A percentile compares a stretch with the other conserved stretches of the same genome.
phyloP scores from a whole-genome alignment of 2,888 invertebrate species.

The Dryocosmus kuriphilus region DNA sequence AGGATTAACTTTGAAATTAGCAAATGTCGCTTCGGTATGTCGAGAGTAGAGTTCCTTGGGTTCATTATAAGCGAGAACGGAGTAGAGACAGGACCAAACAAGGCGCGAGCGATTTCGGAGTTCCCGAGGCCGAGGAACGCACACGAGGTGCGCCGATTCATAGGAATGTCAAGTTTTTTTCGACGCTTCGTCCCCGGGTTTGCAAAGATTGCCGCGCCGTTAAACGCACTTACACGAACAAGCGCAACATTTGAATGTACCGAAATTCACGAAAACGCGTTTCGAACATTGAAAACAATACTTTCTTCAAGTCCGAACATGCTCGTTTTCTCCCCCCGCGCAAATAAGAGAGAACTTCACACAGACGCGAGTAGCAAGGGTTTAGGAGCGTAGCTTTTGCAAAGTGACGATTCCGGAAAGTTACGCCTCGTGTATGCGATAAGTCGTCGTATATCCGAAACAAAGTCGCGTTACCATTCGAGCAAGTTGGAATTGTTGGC shows the following conservation, averaged over 20 bases:
- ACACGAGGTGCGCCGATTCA: conserved; percentile 51
- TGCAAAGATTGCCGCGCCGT: conserved; percentile 15
- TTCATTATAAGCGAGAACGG: conserved; percentile 38
- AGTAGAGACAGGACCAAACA: conserved; percentile 36
- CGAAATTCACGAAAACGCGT: background rate
- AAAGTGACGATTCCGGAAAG: conserved; percentile 44
- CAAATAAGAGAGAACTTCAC: conserved; percentile 50
- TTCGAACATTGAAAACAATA: conserved; percentile 6
- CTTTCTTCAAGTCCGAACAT: conserved; percentile 40
- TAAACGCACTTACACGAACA: background rate
- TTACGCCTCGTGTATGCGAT: conserved; percentile 58
- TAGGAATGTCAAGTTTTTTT: conserved; percentile 51
- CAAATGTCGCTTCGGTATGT: conserved; percentile 42
- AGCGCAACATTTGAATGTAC: conserved; percentile 26
- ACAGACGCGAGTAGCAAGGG: too few species aligned
- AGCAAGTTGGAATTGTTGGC: too few species aligned
- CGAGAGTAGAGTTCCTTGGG: conserved; percentile 41
- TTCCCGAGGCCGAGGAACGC: conserved; percentile 47
- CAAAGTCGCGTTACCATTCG: too few species aligned
- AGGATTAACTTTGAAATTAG: conserved; percentile 35
- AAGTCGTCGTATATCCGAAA: conserved; percentile 59
- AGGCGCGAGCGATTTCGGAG: conserved; percentile 22
- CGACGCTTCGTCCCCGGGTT: conserved; percentile 35
- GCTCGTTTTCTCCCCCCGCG: conserved; percentile 40
- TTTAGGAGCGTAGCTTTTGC: conserved; percentile 54